These are phyloP conservation scores for Euplexia lucipara DNA, from an alignment of 2,888 invertebrate species.

Conservation along the genomic window DNA sequence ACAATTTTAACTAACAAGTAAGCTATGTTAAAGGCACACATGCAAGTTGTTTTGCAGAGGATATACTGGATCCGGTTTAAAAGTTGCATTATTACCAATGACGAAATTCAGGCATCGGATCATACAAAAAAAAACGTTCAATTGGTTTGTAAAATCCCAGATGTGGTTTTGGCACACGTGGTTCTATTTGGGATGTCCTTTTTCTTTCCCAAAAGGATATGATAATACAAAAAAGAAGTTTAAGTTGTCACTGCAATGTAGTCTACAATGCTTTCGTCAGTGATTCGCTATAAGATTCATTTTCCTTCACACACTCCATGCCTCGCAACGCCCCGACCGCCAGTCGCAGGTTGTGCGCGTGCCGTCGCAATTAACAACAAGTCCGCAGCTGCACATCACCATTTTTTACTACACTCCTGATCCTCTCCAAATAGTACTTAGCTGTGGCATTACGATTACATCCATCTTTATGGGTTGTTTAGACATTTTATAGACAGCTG, in stretches of 20 bases:
- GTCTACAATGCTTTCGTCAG: conserved; percentile 3
- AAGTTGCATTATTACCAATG: conserved; percentile 27
- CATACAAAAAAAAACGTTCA: conserved; percentile 1
- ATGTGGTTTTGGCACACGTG: conserved; percentile 21
- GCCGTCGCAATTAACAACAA: conserved; percentile 71
- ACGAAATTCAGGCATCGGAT: not conserved
- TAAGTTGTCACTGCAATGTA: not conserved
- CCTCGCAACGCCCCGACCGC: conserved; percentile 8
- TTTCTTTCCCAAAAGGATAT: conserved; percentile 11
- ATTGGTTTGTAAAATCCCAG: conserved; percentile 9
- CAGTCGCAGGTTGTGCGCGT: conserved; percentile 69
- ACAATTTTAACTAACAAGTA: conserved; percentile 60
- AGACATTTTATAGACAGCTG: conserved; percentile 38
- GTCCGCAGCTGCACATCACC: conserved; percentile 70
- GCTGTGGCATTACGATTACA: conserved; percentile 32
- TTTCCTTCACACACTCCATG: conserved; percentile 19
- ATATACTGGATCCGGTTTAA: conserved; percentile 56
- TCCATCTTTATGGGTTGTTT: conserved; percentile 29
- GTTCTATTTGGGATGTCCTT: conserved; percentile 1
- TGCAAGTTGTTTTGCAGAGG: conserved; percentile 42
- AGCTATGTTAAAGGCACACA: conserved; percentile 38
- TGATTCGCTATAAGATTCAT: conserved; percentile 29
- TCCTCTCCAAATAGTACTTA: conserved; percentile 56
- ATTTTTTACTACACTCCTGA: conserved; percentile 62
- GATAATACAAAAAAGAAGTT: not conserved